These are phyloP conservation scores for Camelus dromedarius DNA, from an alignment of 2,113 vertebrate species.

Conservation along the genomic window DNA sequence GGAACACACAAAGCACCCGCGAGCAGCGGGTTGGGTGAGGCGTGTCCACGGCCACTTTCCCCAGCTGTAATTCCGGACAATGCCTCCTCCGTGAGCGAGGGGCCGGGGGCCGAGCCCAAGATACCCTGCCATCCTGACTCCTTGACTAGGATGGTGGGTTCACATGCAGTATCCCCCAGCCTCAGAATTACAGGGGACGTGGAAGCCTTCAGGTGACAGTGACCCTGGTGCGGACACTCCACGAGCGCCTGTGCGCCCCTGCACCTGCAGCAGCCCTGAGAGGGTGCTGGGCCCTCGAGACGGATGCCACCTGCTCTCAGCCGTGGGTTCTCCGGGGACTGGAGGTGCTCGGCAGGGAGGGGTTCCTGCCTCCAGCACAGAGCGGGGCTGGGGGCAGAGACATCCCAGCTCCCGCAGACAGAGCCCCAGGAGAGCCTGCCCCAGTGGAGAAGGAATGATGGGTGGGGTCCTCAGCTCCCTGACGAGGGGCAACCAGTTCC, in stretches of 20 bases:
- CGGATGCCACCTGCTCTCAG: too few species aligned
- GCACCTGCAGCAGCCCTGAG: not conserved
- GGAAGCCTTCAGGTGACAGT: fast-evolving
- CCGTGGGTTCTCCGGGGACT: fast-evolving
- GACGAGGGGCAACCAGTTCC: too few species aligned
- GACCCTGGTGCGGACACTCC: fast-evolving
- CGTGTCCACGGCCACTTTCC: fast-evolving
- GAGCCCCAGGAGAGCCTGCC: not conserved
- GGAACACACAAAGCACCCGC: fast-evolving
- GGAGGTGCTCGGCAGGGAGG: fast-evolving
- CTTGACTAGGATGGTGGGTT: fast-evolving
- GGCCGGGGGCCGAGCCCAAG: fast-evolving
- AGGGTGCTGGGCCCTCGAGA: not conserved
- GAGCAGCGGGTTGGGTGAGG: fast-evolving
- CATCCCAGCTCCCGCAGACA: fast-evolving
- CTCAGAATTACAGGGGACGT: fast-evolving
- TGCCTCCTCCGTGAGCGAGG: too few species aligned
- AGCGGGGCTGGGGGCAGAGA: not conserved
- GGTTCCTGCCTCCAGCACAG: fast-evolving
- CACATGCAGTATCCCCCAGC: fast-evolving
- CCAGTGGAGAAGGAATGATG: fast-evolving
- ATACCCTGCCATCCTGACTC: fast-evolving
- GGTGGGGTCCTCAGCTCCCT: fast-evolving
- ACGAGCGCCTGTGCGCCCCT: not conserved
- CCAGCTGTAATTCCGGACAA: not conserved